Evolutionary conservation across 2,797 vertebrate genomes (phyloP), one percentile per base, ranked within the genome.

Genomic region (Peromyscus attwateri): DNA sequence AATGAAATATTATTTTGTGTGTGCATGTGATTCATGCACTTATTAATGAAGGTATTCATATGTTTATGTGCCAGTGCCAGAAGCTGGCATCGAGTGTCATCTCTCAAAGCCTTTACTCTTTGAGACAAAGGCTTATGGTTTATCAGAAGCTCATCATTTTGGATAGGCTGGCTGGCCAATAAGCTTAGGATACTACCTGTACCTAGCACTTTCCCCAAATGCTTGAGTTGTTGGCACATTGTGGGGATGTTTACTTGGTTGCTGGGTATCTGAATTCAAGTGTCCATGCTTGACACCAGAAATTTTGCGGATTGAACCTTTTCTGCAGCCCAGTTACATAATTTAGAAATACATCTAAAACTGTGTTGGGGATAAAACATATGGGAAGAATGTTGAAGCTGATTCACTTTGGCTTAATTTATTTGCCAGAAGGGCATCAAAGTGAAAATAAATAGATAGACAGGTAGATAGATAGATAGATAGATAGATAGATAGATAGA

Each of bases 111-210:
- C 16, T 8, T 25, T 5, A 31, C 19, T 16, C 37, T 66, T 68
- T 68, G 19, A 66, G 4, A 66, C 6, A 49, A 64, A 9, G 64
- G 34, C 9, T 27, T 25, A 29, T n/a, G 25, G 23, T 17, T n/a
- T 37, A 52, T 23, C 46, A 25, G 66, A 87, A 55, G 23, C 13
- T n/a, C 9, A 19, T 87, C 34, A 12, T 27, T 37, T 71, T 71
- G 34, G 13, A 1, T 71, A 55, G 14, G 2, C 0, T 6, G 25
- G 2, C 2, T 88, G 21, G 3, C 13, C 14, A 17, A 55, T 55
- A n/a, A 73, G 27, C 25, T 73, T 31, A 40, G 4, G 34, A 40
- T 40, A 17, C 5, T 37, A 8, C 25, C 49, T 57, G 9, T 25
- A 2, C 17, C 7, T 17, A 57, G 9, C 25, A 57, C 27, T 29